Percentiles rank a stretch among this genome's conserved stretches.
These are phyloP conservation scores for Malurus cyaneus DNA, from an alignment of 2,113 vertebrate species.

Conservation along the genomic window DNA sequence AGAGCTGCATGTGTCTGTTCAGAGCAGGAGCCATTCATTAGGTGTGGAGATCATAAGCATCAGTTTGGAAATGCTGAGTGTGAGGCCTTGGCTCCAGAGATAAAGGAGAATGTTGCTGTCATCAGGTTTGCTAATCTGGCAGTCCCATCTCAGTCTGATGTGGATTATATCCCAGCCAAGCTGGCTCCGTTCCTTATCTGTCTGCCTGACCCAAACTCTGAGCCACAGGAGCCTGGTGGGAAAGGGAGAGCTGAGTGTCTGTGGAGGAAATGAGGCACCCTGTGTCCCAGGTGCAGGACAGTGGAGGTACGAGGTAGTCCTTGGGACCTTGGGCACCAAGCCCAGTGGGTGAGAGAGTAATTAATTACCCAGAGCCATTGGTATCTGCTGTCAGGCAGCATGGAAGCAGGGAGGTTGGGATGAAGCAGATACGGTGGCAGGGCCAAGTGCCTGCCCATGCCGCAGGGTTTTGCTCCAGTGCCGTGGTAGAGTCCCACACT, in stretches of 20 bases:
- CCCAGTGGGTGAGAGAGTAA: background rate
- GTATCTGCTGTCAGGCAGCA: fast-evolving
- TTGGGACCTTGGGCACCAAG: background rate
- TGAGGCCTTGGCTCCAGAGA: background rate
- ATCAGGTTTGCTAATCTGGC: background rate
- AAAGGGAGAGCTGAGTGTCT: background rate
- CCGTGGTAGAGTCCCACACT: background rate
- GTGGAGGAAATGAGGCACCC: background rate
- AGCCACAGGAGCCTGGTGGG: background rate
- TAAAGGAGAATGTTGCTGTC: background rate
- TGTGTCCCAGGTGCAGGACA: background rate
- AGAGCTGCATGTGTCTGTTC: background rate
- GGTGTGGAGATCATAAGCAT: background rate
- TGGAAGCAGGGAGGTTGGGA: background rate
- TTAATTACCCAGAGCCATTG: background rate
- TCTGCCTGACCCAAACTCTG: background rate
- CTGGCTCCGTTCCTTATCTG: background rate
- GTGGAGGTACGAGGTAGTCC: background rate
- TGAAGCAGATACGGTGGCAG: background rate
- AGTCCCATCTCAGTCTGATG: background rate
- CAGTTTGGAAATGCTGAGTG: background rate
- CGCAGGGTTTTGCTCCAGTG: background rate
- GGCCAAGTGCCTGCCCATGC: background rate
- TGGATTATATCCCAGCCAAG: background rate
- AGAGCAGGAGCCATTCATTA: background rate